These are phyloP conservation scores for Ophioninae sp. DNA, from an alignment of 2,888 invertebrate genomes.

Conservation along the genomic window DNA sequence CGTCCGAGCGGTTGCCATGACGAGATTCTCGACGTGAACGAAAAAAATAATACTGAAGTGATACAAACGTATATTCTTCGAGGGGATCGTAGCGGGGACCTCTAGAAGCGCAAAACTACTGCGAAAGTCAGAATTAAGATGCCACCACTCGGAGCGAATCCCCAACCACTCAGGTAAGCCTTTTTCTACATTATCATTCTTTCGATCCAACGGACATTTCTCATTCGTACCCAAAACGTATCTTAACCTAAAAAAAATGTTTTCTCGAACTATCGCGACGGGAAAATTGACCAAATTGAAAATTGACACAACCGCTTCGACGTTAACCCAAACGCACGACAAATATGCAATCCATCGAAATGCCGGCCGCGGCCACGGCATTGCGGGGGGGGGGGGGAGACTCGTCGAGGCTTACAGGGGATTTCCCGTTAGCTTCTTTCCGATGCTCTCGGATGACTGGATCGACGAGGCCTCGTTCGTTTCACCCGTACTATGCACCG, in stretches of 20 bases:
- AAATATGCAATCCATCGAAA: no score
- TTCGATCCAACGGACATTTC: not conserved
- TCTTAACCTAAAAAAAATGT: no score
- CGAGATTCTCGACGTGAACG: constrained; percentile 53
- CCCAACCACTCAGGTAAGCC: constrained; percentile 25
- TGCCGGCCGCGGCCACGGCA: no score
- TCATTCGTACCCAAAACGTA: no score
- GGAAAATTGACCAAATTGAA: no score
- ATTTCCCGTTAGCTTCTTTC: constrained; percentile 61
- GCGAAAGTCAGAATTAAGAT: constrained; percentile 13
- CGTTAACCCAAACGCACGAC: no score
- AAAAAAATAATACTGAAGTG: not conserved
- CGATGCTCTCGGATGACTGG: constrained; percentile 49
- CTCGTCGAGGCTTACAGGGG: constrained; percentile 58
- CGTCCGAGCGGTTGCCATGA: constrained; percentile 60
- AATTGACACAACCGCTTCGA: no score
- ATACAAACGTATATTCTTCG: not conserved
- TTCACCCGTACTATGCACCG: constrained; percentile 22
- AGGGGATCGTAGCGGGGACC: constrained; percentile 28
- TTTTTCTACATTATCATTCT: not conserved
- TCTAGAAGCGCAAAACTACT: constrained; percentile 19
- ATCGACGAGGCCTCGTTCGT: constrained; percentile 39
- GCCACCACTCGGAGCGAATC: constrained; percentile 31
- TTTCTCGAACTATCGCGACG: no score
- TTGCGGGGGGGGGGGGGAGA: constrained; percentile 27